These are phyloP conservation scores for Ceratotherium simum DNA, from an alignment of 2,113 vertebrate species.

Conservation along the genomic window DNA sequence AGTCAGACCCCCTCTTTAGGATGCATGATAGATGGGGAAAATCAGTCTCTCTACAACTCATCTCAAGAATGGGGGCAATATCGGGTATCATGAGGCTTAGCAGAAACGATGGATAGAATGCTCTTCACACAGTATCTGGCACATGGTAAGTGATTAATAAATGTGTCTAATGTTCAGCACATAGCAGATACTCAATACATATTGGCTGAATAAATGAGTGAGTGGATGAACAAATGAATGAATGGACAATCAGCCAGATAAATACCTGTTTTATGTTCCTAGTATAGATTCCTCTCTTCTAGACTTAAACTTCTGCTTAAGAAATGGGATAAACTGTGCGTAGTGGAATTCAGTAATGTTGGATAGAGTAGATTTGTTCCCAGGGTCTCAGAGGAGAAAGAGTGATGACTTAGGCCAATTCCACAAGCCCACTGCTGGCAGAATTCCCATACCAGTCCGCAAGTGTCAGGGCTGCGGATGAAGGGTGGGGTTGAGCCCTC, in stretches of 20 bases:
- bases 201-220: not conserved
- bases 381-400: not conserved
- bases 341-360: not conserved
- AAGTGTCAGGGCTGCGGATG: not conserved
- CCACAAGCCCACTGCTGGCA: slow-evolving; percentile 5
- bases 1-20: not conserved
- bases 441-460: not conserved
- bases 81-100: not conserved
- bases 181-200: not conserved
- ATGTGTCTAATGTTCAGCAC: not conserved
- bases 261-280: slow-evolving; percentile 29
- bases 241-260: not conserved
- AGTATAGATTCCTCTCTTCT: not conserved
- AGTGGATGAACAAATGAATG: not conserved
- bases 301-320: slow-evolving; percentile 39
- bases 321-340: not conserved
- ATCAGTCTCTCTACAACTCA: not conserved
- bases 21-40: not conserved
- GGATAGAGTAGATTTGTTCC: slow-evolving; percentile 23
- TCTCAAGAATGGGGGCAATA: slow-evolving; percentile 1
- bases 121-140: not conserved
- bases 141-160: not conserved
- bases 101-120: not conserved
- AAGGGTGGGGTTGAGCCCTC: not conserved
- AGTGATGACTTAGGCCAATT: not conserved